Evolutionary conservation across 2,888 invertebrate species (phyloP), one percentile per base, ranked within the genome.

Genomic region (Microctonus hyperodae): DNA sequence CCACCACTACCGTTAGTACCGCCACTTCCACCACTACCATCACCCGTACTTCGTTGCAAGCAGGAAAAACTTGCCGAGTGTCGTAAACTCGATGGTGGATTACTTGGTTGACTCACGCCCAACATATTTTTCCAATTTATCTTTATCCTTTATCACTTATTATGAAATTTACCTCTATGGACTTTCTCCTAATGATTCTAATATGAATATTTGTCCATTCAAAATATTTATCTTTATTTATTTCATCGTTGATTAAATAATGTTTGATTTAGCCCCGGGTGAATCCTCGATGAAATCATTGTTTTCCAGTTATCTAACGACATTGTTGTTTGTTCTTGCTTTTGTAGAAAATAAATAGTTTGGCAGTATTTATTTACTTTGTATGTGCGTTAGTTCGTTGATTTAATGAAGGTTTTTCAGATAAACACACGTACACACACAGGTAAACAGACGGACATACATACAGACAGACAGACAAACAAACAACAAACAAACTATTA

Each of bases 41-140:
- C 67, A 50, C 73, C 76, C 28, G 81, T 78, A 72, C 82, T 79
- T 48, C 85, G 81, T 67, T 85, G 84, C 61, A 86, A 79, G 75
- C 86, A 86, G 62, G 85, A 85, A 78, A 86, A 86, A 73, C 85
- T 85, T 64, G 85, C 85, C 70, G 85, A 85, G 78, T 86, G 86
- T 71, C 85, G 76, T 71, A 86, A 77, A 73, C 83, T 83, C 73
- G 83, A 81, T 69, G 83, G 82, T 70, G 83, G 80, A 73, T 81
- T 83, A 72, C 76, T 78, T 64, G 81, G 82, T 70, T 83, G 83
- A 80, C 83, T 83, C 72, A 83, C 83, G 65, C 83, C 83, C 79
- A 83, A 76, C 83, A 83, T 83, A 72, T 75, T 76, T 66, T 65
- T 16, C 69, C 67, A 59, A 40, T 58, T 67, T 67, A 20, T 16